Base-by-base conservation (phyloP, 2,113 vertebrate genomes). In the Epinephelus fuscoguttatus region DNA sequence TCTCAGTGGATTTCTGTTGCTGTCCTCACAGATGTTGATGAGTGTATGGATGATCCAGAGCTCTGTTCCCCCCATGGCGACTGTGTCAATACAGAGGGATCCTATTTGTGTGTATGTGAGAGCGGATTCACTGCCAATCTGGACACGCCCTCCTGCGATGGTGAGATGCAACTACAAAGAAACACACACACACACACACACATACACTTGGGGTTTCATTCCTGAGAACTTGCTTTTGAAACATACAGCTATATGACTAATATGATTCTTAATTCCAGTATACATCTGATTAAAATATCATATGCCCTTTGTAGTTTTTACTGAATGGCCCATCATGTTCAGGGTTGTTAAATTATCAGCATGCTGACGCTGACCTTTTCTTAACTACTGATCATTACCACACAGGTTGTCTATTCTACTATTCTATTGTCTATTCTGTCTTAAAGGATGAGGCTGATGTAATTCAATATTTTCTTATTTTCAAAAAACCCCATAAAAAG, bases 41-140 rank as follows among this genome's bases (percentile, higher is more conserved):
- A 99, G 86, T 99, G 98, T 88, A 52, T 91, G 84, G 96, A 90
- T 53, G 94, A 94, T 81, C 50, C 95, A 1, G 96, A 97, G 40
- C 94, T 97, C 68, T 99, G 97, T 21, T 94, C 91, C 13, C 95
- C 96, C 18, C 94, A 97, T 0, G 97, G 97, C 5, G 94, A 96
- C n/a, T 99, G 98, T 91, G 89, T 97, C 0, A 99, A 99, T 94
- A 97, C 95, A 0, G 96, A 96, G 0, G 97, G 97, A 2, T 98
- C 96, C 66, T 99, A 97, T 88, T 84, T 95, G 57, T 99, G 98
- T 81, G 76, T 96, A 50, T 99, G 98, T 27, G 96, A 97, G 42
- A 94, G 86, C 15, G 98, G 98, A 45, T 99, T 98, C 85, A 90
- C 94, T 0, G 82, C 95, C 76, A 96, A 95, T 80, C 49, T 84